These are phyloP conservation scores for Eubasilissa splendida DNA, from an alignment of 2,888 invertebrate species.

Conservation along the genomic window DNA sequence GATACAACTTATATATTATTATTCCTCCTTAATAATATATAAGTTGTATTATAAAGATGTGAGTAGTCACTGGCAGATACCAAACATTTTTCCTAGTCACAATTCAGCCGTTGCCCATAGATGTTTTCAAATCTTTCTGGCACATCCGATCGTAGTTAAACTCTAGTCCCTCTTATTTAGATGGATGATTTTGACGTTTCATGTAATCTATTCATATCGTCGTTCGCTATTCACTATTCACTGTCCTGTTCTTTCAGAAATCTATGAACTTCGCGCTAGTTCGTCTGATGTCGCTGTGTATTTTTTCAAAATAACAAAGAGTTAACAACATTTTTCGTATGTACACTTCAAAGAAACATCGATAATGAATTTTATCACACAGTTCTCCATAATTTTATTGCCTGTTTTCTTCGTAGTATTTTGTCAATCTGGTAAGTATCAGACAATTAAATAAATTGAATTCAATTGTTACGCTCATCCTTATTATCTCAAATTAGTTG, in stretches of 20 bases:
- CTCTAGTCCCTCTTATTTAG: no score
- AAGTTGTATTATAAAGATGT: no score
- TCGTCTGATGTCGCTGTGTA: slow-evolving; percentile 7
- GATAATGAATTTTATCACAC: slow-evolving; percentile 33
- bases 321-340: slow-evolving; percentile 12
- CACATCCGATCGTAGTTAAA: no score
- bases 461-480: slow-evolving; percentile 50
- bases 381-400: slow-evolving; percentile 31
- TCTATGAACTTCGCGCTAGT: slow-evolving; percentile 26
- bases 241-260: slow-evolving; percentile 11
- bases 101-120: no score
- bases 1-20: no score
- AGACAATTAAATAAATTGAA: slow-evolving; percentile 47
- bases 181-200: slow-evolving; percentile 20
- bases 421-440: slow-evolving; percentile 46
- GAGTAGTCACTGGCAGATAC: no score
- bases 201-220: not conserved
- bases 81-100: no score
- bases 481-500: slow-evolving; percentile 49
- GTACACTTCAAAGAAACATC: slow-evolving; percentile 15
- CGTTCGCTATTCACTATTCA: not conserved
- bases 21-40: no score
- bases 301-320: slow-evolving; percentile 19
- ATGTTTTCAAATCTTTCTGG: no score
- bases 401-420: slow-evolving; percentile 17